Base-by-base conservation (phyloP, 1,140 invertebrate genomes). In the Tyrophagus putrescentiae region DNA sequence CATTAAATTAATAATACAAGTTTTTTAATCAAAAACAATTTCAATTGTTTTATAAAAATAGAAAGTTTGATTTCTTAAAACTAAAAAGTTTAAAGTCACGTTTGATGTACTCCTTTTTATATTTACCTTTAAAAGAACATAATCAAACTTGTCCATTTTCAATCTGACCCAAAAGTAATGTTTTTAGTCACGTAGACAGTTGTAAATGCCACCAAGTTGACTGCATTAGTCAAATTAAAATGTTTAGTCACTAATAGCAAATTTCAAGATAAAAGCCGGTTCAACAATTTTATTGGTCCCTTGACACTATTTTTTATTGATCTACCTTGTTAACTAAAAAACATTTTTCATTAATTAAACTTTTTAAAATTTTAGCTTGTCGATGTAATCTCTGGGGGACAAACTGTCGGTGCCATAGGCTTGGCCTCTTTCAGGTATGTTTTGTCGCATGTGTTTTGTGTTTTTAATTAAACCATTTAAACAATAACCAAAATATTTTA, bases 371-470 rank as follows among this genome's bases (percentile, higher is more conserved):
- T 45, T 28, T 6, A 59, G 82, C 84, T 25, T 91, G 87, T 75
- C 78, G 86, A 36, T 90, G 87, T 77, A 90, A 89, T 72, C 76
- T 90, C 4, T 91, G 87, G 87, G 86, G 86, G 25, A 82, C 83
- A 66, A 91, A 90, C 74, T 91, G 87, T 72, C 79, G 83, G 65
- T 91, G 87, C 72, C 85, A 89, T 72, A 79, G 86, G 63, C 82
- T 84, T 78, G 87, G 87, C 39, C 78, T 91, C 65, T 89, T 91
- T 77, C 86, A 90, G 74, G 85, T 84, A 83, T 84, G 84, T 52
- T 21, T 50, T 39, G n/a, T n/a, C n/a, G n/a, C n/a, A n/a, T n/a
- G n/a, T n/a, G n/a, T n/a, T n/a, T n/a, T n/a, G n/a, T n/a, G n/a
- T n/a, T n/a, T n/a, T n/a, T n/a, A n/a, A n/a, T n/a, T n/a, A n/a